Evolutionary conservation across 2,797 vertebrate species (phyloP), one percentile per base, ranked within the genome.

Genomic region (Danio aesculapii): DNA sequence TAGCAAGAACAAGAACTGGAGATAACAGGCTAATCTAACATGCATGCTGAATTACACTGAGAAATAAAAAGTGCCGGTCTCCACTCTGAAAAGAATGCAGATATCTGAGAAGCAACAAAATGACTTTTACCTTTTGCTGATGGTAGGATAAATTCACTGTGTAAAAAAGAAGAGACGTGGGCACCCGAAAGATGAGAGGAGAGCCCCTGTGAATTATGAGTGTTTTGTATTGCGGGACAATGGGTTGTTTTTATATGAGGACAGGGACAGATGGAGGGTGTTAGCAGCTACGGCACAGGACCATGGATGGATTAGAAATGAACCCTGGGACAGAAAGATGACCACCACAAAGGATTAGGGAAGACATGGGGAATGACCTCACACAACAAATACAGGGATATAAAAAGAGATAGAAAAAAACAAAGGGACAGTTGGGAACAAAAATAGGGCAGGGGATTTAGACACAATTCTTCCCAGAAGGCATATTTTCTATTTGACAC

Each of bases 301-400:
- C 89, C 90, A 91, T 70, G 43, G 84, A 86, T 19, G 91, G 94
- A 94, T 95, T 94, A 94, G 83, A 86, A 6, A 87, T 83, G 86
- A 86, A 87, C 74, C 63, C 83, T 41, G 79, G 84, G 85, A 91
- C 88, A 89, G 93, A 93, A 94, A 94, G 91, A 93, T 52, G 91
- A 94, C 91, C 87, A 90, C 87, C 86, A 78, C 70, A 0, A 82
- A 82, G 93, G 94, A 94, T 94, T 93, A 94, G 86, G 83, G 81
- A 83, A 79, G 91, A 92, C 86, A 90, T 90, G 89, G 88, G 84
- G 74, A 83, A 90, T 95, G 93, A 95, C 90, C 89, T 94, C 94
- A 94, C 83, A 55, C 84, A 83, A 92, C 90, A 93, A 93, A 82
- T 57, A 78, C 81, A 73, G 41, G 41, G 79, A 80, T 76, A 82